phyloP scores from a whole-genome alignment of 2,888 invertebrate species.

The Oxyteleia sp. region DNA sequence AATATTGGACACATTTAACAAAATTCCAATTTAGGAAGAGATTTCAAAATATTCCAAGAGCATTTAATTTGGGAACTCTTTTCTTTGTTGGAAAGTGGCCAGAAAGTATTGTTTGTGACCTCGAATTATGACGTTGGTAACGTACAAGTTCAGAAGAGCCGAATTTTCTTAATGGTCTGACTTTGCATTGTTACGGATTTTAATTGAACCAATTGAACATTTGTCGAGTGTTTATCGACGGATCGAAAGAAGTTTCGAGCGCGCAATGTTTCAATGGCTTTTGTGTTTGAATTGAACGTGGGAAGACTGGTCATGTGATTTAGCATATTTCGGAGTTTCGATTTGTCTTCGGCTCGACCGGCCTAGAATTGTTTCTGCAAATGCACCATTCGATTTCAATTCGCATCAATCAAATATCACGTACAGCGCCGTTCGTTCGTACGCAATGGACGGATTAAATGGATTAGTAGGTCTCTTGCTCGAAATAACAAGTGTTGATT shows the following conservation, averaged over 20 bases:
- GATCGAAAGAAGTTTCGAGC: not conserved
- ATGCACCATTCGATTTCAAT: constrained; percentile 2
- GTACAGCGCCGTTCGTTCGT: constrained; percentile 12
- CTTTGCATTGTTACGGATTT: constrained; percentile 24
- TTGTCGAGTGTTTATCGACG: constrained; percentile 17
- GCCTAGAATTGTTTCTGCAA: constrained; percentile 2
- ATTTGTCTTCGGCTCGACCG: not conserved
- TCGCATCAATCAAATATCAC: constrained; percentile 40
- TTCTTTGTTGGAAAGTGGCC: constrained; percentile 82
- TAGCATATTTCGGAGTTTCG: not conserved
- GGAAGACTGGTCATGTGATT: not conserved
- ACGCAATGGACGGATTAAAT: constrained; percentile 66
- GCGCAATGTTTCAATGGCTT: not conserved
- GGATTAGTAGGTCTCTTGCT: constrained; percentile 72
- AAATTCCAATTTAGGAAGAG: constrained; percentile 40
- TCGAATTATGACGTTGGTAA: constrained; percentile 66
- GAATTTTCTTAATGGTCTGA: constrained; percentile 15
- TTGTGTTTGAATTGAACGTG: not conserved
- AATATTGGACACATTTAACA: constrained; percentile 1
- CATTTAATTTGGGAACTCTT: constrained; percentile 72
- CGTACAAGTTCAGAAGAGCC: constrained; percentile 38
- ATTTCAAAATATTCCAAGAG: constrained; percentile 65
- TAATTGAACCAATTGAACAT: constrained; percentile 27
- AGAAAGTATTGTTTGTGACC: constrained; percentile 79
- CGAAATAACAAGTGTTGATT: constrained; percentile 71